Conservation (phyloP, 2,888 invertebrate genomes). For the Drymonia ruficornis region DNA sequence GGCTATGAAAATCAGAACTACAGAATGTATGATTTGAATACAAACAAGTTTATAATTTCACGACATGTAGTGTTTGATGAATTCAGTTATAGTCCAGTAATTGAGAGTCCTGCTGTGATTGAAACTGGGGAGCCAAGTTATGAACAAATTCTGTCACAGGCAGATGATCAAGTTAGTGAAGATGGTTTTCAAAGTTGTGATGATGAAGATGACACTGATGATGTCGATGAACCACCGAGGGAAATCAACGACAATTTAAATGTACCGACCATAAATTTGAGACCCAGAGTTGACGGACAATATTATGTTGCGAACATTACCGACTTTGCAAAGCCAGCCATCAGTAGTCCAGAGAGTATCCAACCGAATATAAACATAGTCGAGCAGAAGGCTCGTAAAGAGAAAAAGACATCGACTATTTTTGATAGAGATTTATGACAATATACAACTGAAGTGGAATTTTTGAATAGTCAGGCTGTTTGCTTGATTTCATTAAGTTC, state of each 20-base stretch:
- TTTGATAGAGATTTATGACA: too few species aligned
- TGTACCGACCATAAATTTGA: slow-evolving; percentile 19
- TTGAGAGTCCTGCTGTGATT: too few species aligned
- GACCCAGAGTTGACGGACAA: slow-evolving; percentile 26
- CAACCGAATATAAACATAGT: slow-evolving; percentile 29
- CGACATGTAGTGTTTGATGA: slow-evolving; percentile 43
- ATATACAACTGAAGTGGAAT: too few species aligned
- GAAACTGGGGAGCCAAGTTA: too few species aligned
- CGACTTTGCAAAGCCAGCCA: too few species aligned
- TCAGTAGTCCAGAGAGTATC: slow-evolving; percentile 20
- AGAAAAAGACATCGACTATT: slow-evolving; percentile 32
- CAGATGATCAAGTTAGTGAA: slow-evolving; percentile 11
- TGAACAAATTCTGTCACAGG: background rate
- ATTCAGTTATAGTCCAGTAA: background rate
- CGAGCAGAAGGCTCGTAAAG: slow-evolving; percentile 28
- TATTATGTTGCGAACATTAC: slow-evolving; percentile 36
- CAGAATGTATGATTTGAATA: slow-evolving; percentile 36
- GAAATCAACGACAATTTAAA: slow-evolving; percentile 15
- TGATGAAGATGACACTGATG: slow-evolving; percentile 21
- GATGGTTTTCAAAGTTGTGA: slow-evolving; percentile 22
- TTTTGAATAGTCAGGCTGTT: too few species aligned
- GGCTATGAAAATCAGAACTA: slow-evolving; percentile 47
- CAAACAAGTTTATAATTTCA: slow-evolving; percentile 24
- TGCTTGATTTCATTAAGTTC: too few species aligned
- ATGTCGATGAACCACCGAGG: slow-evolving; percentile 32